Evolutionary conservation across 92 coral and sea anemone genomes (phyloP), one percentile per base, ranked within the genome.

Genomic region (Hydrozoanthus gracilis): DNA sequence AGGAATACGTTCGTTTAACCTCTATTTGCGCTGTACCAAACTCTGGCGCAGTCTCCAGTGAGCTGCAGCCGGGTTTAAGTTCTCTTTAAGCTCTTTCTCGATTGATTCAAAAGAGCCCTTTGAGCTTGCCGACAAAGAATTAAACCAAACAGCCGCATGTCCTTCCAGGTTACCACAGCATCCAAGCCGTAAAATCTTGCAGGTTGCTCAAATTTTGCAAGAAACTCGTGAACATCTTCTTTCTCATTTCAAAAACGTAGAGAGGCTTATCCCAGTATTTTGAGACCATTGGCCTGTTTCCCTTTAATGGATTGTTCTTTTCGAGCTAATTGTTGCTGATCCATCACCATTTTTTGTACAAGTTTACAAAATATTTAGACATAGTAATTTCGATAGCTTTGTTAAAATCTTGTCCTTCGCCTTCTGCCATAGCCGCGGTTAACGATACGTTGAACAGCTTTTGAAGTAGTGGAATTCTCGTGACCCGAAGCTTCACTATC

Each of bases 21-120:
- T 20, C 51, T 86, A 77, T 10, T 82, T 80, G 1, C 89, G 85
- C 71, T 87, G 85, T 3, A 58, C 70, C 8, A 87, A 45, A 12
- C 71, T 58, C 17, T 76, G 84, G 44, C 89, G 8, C 17, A 77
- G 46, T 18, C 69, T 76, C 89, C 89, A 77, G 3, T 86, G 49
- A 5, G 65, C 39, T 7, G 84, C 84, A 10, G 75, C 75, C 44
- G 89, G 78, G 8, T 69, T 84, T 51, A 86, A 76, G 56, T 66
- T 79, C 4, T 48, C 39, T 7, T 74, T 50, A 8, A 86, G 17
- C 9, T 48, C 77, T 4, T 12, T 76, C 6, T 54, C 44, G 7
- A 86, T 54, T 20, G 66, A 62, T 6, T 66, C 89, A 11, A 86
- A 76, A 16, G 60, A 49, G 50, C 35, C 77, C 9, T 64, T 60